Evolutionary conservation across 1,140 invertebrate species (phyloP).

Genomic region (Pseudomyrmex pallidus): DNA sequence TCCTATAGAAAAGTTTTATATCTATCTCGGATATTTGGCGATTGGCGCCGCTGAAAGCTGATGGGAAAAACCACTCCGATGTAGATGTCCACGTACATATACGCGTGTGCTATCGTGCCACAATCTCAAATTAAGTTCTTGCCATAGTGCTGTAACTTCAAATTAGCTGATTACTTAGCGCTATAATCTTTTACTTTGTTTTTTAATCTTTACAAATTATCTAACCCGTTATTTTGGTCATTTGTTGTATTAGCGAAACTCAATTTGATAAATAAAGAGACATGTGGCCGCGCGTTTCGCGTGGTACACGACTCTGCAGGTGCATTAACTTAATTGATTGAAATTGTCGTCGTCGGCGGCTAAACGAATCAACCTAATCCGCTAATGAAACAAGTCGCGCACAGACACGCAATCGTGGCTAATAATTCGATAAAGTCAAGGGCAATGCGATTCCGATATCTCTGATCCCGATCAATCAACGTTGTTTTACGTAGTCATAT

Average conservation of each 20-base stretch:
- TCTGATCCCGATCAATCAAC: constrained; percentile 38
- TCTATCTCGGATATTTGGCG: too few species aligned
- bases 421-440: constrained; percentile 48
- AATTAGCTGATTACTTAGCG: background rate
- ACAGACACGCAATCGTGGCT: constrained; percentile 45
- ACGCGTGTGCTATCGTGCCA: too few species aligned
- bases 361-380: constrained; percentile 58
- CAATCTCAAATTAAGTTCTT: too few species aligned
- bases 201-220: background rate
- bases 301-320: constrained; percentile 14
- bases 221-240: background rate
- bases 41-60: too few species aligned
- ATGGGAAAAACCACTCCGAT: too few species aligned
- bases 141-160: background rate
- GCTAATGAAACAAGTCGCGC: constrained; percentile 55
- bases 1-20: too few species aligned
- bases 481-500: background rate
- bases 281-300: background rate
- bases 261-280: constrained; percentile 20
- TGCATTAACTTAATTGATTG: constrained; percentile 60
- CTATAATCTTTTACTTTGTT: constrained; percentile 1
- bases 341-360: constrained; percentile 31
- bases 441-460: background rate
- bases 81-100: too few species aligned
- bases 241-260: constrained; percentile 2